These are phyloP conservation scores for Strigamia transsilvanica DNA, from an alignment of 2,888 invertebrate species.

Conservation along the genomic window DNA sequence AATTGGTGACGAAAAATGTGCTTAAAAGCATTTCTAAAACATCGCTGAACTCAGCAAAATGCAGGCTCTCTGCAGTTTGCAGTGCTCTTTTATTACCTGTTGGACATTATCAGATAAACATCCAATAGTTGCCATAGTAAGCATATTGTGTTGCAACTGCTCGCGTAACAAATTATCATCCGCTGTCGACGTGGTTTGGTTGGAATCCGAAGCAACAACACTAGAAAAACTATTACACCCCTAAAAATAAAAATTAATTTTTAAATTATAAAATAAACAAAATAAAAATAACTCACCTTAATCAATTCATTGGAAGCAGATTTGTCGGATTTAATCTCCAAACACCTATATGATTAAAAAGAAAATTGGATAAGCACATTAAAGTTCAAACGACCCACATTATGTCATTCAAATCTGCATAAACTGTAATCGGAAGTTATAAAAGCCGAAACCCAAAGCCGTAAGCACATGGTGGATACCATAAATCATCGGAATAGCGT, in stretches of 20 bases:
- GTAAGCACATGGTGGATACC: not conserved
- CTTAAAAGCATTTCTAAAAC: too few species aligned
- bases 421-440: not conserved
- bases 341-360: not conserved
- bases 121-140: constrained; percentile 59
- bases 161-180: constrained; percentile 13
- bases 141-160: constrained; percentile 52
- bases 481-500: not conserved
- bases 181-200: not conserved
- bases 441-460: not conserved
- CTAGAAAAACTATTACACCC: not conserved
- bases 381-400: not conserved
- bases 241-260: not conserved
- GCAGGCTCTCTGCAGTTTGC: too few species aligned
- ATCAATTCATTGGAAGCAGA: not conserved
- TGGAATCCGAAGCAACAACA: not conserved
- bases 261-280: too few species aligned
- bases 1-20: too few species aligned
- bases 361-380: too few species aligned
- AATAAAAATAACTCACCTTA: not conserved
- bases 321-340: not conserved
- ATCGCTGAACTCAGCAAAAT: too few species aligned
- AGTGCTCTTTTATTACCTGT: constrained; percentile 56
- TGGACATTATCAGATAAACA: constrained; percentile 59
- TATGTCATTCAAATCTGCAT: not conserved